Evolutionary conservation across 1,140 invertebrate species (phyloP).

Genomic region (Euglossa dilemma): DNA sequence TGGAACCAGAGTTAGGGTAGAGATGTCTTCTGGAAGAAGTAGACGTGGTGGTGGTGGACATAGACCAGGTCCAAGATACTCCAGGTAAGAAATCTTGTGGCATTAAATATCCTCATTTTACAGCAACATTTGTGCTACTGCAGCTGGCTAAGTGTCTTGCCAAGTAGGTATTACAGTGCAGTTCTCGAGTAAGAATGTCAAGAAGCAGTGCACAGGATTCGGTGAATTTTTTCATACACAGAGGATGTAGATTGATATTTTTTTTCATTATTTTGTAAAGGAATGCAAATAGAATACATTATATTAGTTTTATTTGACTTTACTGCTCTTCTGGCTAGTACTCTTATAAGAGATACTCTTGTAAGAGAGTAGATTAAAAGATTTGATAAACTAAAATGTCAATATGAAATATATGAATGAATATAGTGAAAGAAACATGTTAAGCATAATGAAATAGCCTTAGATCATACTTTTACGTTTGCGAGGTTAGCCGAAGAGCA

Average conservation of each 20-base stretch:
- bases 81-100: slow-evolving; percentile 79
- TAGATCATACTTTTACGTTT: slow-evolving; percentile 7
- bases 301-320: slow-evolving; percentile 38
- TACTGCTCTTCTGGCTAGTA: slow-evolving; percentile 54
- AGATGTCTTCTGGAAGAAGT: slow-evolving; percentile 94
- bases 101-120: slow-evolving; percentile 56
- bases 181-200: slow-evolving; percentile 39
- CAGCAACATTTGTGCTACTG: slow-evolving; percentile 68
- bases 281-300: slow-evolving; percentile 54
- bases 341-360: slow-evolving; percentile 25
- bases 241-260: slow-evolving; percentile 29
- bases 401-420: neutral
- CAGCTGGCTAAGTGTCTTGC: slow-evolving; percentile 64
- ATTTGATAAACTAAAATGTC: neutral
- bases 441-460: neutral
- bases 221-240: slow-evolving; percentile 49
- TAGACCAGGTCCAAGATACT: slow-evolving; percentile 81
- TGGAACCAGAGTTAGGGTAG: slow-evolving; percentile 91
- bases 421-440: neutral
- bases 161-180: slow-evolving; percentile 76
- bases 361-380: neutral
- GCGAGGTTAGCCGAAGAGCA: slow-evolving; percentile 51
- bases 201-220: slow-evolving; percentile 53
- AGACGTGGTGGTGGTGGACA: slow-evolving; percentile 87
- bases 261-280: slow-evolving; percentile 48